Base-by-base conservation (phyloP, 2,797 vertebrate genomes). In the Lagocephalus sceleratus region DNA sequence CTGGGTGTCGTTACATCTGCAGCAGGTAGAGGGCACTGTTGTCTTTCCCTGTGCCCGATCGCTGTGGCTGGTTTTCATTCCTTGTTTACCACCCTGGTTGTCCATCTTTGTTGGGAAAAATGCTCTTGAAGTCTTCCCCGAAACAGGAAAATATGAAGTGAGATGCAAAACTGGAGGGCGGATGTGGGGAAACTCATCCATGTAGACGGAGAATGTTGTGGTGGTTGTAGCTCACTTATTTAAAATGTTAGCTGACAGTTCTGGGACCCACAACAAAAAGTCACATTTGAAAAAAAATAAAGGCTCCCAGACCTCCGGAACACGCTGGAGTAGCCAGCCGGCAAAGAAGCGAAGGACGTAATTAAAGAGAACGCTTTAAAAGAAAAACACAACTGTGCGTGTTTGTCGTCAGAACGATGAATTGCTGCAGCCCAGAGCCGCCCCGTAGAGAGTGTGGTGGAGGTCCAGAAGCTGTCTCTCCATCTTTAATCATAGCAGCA, bases 21-120 rank as follows among this genome's bases (percentile, higher is more conserved):
- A 23, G 55, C 77, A 81, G 74, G 75, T 84, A 87, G 91, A 78
- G 88, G 90, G 86, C 89, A 91, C 87, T 89, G 75, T 90, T 90
- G 89, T 68, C 84, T 82, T 88, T 86, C 54, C 60, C 66, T 68
- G 57, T 51, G 63, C 61, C 16, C 39, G 49, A 43, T 57, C 39
- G 59, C 15, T 71, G 54, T 62, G 68, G 59, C 81, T 76, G 79
- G 63, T 17, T 85, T 73, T 73, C 35, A 68, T 81, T 71, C 71
- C 60, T 61, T 50, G 61, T 46, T 67, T 57, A 63, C 43, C 42
- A 56, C 58, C 48, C 38, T 46, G 44, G 55, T 54, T 60, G 50
- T 29, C 35, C 32, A 35, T 56, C 20, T 29, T 44, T 39, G 63
- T 50, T 54, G 48, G 25, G 42, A 49, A 54, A 51, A 56, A 53